phyloP scores from a whole-genome alignment of 2,113 vertebrate genomes.

The Paradisaea rubra region DNA sequence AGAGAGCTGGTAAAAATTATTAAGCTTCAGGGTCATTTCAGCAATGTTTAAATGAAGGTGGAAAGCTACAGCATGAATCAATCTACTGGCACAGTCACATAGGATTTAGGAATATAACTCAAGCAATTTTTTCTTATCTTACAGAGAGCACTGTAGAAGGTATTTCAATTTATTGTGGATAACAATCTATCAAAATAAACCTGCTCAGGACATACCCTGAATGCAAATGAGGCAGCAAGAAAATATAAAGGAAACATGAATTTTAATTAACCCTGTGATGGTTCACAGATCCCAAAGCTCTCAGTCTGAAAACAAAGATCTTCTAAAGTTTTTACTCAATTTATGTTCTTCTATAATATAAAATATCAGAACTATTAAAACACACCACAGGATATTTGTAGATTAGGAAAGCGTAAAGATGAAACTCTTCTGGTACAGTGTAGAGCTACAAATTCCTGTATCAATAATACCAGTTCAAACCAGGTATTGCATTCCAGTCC shows the following conservation, averaged over 20 bases:
- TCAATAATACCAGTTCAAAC: background rate
- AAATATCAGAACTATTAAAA: background rate
- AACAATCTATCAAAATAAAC: conserved; percentile 61
- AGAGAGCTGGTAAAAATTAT: conserved; percentile 37
- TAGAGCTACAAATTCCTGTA: background rate
- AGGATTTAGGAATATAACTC: conserved; percentile 48
- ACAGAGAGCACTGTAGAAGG: background rate
- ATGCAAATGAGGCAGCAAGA: background rate
- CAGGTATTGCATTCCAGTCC: background rate
- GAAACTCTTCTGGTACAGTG: background rate
- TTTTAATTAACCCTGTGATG: conserved; percentile 22
- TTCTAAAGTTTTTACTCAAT: background rate
- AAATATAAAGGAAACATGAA: background rate
- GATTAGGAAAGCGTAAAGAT: background rate
- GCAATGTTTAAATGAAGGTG: conserved; percentile 43
- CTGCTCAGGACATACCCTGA: background rate
- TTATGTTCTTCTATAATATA: background rate
- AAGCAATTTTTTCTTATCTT: conserved; percentile 48
- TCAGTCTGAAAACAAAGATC: background rate
- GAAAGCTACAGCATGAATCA: background rate
- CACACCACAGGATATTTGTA: background rate
- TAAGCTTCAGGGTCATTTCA: conserved; percentile 12
- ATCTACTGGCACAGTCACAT: conserved; percentile 46
- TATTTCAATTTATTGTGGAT: conserved; percentile 55
- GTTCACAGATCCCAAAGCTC: background rate